phyloP scores from a whole-genome alignment of 2,888 invertebrate species.

The Chalcosyrphus nemorum region DNA sequence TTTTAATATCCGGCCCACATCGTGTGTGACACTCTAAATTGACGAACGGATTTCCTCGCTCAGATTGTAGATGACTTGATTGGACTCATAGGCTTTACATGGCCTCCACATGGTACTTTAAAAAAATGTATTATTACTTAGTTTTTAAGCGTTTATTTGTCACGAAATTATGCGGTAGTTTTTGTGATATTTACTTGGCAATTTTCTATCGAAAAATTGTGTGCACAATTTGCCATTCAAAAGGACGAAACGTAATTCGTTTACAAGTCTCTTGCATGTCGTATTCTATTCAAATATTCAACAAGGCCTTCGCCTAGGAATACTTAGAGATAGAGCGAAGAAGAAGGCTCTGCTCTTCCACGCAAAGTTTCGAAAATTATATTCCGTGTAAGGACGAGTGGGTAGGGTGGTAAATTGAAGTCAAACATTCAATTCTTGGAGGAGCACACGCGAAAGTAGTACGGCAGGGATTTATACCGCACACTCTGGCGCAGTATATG shows the following conservation, averaged over 20 bases:
- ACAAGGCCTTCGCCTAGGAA: conserved; percentile 18
- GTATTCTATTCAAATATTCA: conserved; percentile 49
- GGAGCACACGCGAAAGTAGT: not conserved
- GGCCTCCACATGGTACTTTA: too few relatives aligned
- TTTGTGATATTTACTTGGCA: conserved; percentile 19
- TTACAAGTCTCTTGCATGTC: conserved; percentile 41
- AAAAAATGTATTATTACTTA: too few relatives aligned
- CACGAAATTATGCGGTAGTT: not conserved
- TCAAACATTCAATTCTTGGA: conserved; percentile 50
- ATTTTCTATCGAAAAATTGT: conserved; percentile 8
- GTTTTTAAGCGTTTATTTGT: not conserved
- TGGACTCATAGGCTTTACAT: not conserved
- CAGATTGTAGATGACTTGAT: conserved; percentile 13
- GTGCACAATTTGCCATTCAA: conserved; percentile 9
- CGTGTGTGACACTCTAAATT: conserved; percentile 34
- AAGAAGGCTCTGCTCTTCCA: too few relatives aligned
- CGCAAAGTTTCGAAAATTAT: not conserved
- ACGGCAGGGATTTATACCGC: not conserved
- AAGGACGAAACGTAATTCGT: conserved; percentile 37
- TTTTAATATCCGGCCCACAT: conserved; percentile 56
- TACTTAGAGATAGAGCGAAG: not conserved
- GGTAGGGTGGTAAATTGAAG: conserved; percentile 46
- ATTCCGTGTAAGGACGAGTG: not conserved
- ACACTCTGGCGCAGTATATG: not conserved
- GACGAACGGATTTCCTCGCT: conserved; percentile 48